Conservation (phyloP, 2,113 vertebrate species). For the Tauraco erythrolophus region DNA sequence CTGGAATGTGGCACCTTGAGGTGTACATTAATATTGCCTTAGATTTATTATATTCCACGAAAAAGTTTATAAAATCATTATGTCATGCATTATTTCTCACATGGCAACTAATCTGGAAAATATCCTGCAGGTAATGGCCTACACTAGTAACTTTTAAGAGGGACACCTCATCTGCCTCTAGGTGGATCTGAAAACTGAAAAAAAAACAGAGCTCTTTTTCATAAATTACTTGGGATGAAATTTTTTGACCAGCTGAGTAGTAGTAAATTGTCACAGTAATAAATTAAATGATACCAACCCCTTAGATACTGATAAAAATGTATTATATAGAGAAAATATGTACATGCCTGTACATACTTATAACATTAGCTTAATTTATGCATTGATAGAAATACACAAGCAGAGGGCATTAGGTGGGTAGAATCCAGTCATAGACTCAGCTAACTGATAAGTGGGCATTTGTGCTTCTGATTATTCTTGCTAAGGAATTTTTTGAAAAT, state of each 20-base stretch:
- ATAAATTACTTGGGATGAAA: neutral
- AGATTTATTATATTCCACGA: neutral
- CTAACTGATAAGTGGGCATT: neutral
- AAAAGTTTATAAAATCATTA: neutral
- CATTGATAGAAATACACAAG: neutral
- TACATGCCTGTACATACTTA: neutral
- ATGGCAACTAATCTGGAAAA: neutral
- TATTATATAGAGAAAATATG: neutral
- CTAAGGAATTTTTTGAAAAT: slow-evolving; percentile 27
- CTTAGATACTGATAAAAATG: neutral
- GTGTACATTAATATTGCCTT: neutral
- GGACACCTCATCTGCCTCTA: neutral
- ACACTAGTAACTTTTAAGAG: neutral
- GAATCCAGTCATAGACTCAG: neutral
- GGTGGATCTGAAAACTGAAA: neutral
- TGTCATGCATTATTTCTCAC: neutral
- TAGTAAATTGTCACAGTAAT: neutral
- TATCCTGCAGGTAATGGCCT: neutral
- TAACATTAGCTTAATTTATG: neutral
- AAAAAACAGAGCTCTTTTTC: neutral
- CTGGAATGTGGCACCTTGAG: neutral
- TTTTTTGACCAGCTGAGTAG: neutral
- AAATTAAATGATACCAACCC: neutral
- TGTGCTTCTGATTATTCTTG: slow-evolving; percentile 22
- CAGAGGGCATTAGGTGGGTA: neutral